Conservation (phyloP, 2,797 vertebrate genomes). For the Artibeus lituratus region DNA sequence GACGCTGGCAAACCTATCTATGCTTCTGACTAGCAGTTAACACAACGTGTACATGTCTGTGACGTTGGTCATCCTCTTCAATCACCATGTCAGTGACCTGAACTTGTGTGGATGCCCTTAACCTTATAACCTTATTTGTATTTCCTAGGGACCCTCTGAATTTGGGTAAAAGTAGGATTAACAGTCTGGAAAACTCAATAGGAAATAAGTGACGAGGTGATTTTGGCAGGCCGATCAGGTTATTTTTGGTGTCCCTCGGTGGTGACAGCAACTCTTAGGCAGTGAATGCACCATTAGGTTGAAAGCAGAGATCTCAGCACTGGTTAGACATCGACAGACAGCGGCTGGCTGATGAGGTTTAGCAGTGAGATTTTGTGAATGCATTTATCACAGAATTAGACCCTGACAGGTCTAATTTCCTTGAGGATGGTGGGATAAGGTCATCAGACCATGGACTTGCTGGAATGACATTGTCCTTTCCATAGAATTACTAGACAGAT, state of each 20-base stretch:
- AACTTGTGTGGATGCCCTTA: not conserved
- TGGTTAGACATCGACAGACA: not conserved
- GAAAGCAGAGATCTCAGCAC: slow-evolving; percentile 7
- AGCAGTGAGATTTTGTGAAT: slow-evolving; percentile 33
- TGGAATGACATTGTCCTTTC: slow-evolving; percentile 14
- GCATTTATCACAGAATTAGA: slow-evolving; percentile 11
- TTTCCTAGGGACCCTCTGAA: not conserved
- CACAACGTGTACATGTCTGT: not conserved
- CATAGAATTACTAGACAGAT: not conserved
- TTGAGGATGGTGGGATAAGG: not conserved
- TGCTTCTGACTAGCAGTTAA: not conserved
- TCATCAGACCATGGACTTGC: not conserved
- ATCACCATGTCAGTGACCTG: not conserved
- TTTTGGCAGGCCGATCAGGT: slow-evolving; percentile 16
- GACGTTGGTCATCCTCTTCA: not conserved
- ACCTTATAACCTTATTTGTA: not conserved
- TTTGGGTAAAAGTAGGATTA: slow-evolving; percentile 22
- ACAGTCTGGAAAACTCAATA: not conserved
- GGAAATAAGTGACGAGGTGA: slow-evolving; percentile 13
- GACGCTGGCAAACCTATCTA: not conserved
- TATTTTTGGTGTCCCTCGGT: slow-evolving; percentile 11
- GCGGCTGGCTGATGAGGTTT: not conserved
- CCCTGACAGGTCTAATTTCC: slow-evolving; percentile 3
- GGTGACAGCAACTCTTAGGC: not conserved
- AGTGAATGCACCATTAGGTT: not conserved